These are phyloP conservation scores for Ranitomeya imitator DNA, from an alignment of 2,113 vertebrate genomes.

Conservation along the genomic window DNA sequence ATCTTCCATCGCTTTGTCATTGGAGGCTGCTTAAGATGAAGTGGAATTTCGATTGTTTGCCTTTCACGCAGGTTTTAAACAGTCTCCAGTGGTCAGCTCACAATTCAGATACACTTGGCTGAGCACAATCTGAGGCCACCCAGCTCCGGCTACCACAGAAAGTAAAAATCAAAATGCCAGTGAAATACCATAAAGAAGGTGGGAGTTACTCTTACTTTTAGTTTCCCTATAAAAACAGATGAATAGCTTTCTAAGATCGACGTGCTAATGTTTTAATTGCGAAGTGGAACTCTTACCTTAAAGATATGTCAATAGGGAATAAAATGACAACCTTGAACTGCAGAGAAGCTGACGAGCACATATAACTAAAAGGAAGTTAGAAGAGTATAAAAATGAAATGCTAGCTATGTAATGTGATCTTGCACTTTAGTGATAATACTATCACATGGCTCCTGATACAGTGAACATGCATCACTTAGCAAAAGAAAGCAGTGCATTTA, in stretches of 20 bases:
- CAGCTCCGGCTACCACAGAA: neutral
- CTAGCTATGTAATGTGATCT: neutral
- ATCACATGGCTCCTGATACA: neutral
- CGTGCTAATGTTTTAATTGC: neutral
- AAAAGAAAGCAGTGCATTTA: neutral
- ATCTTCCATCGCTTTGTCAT: constrained; percentile 33
- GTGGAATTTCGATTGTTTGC: neutral
- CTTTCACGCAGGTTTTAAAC: neutral
- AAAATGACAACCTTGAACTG: neutral
- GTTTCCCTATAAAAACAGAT: constrained; percentile 20
- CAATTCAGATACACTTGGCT: constrained; percentile 43
- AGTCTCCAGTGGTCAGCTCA: constrained; percentile 29
- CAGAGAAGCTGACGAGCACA: neutral
- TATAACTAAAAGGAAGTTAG: neutral
- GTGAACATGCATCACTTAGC: neutral
- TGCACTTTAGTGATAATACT: neutral
- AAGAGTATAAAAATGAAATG: neutral
- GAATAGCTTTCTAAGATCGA: neutral
- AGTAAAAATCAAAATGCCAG: constrained; percentile 8
- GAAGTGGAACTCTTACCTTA: constrained; percentile 1
- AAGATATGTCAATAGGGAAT: neutral
- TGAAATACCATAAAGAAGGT: constrained; percentile 6
- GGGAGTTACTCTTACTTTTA: constrained; percentile 33
- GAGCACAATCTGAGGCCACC: constrained; percentile 28
- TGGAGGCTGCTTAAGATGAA: constrained; percentile 19